Percentiles rank a stretch among this genome's conserved stretches.
These are phyloP conservation scores for Neotoxoptera formosana DNA, from an alignment of 1,140 invertebrate species.

Conservation along the genomic window DNA sequence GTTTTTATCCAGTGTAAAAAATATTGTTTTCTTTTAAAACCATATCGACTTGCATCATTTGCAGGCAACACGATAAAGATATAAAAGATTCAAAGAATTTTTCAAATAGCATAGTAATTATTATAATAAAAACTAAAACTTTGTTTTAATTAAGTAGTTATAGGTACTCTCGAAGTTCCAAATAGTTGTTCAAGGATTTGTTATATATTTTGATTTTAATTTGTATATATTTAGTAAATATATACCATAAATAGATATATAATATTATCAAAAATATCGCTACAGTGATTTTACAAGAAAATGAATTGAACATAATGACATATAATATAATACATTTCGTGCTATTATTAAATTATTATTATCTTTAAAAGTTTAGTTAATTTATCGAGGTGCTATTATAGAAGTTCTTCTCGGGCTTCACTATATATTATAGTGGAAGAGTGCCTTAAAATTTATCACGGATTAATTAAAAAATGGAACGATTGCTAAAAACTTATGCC, in stretches of 20 bases:
- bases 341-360: neutral
- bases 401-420: neutral
- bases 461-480: neutral
- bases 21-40: neutral
- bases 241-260: neutral
- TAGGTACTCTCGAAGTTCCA: neutral
- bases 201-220: neutral
- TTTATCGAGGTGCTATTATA: neutral
- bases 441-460: neutral
- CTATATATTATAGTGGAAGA: neutral
- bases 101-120: neutral
- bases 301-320: neutral
- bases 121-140: neutral
- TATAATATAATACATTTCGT: neutral
- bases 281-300: neutral
- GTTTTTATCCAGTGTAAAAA: neutral
- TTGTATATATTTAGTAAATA: neutral
- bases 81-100: neutral
- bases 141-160: neutral
- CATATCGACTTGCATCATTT: neutral
- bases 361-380: neutral
- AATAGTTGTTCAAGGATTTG: conserved; percentile 13
- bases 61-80: neutral
- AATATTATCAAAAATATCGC: neutral
- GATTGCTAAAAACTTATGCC: no score